Base-by-base conservation (phyloP, 2,888 invertebrate species). In the Mimas tiliae region DNA sequence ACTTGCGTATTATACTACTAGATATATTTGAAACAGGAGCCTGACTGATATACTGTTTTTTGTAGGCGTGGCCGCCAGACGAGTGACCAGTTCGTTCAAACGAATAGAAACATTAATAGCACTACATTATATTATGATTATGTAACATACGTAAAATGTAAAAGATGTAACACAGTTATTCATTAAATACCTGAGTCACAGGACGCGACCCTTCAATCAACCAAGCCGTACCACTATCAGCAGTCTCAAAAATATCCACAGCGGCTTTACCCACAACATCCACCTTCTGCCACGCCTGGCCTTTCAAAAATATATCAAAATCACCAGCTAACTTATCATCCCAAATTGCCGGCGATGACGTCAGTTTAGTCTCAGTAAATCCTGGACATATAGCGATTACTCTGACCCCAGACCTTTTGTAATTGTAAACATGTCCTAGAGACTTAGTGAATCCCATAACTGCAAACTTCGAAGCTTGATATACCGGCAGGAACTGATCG, bases 391-490 rank as follows among this genome's bases (percentile, higher is more conserved):
- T 80, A 0, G 89, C 90, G 16, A 94, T 80, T 1, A 94, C 89
- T 67, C 94, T 87, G 0, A 95, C 93, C 1, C 94, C 93, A 21
- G 89, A 90, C 69, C 88, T 84, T 2, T 89, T 85, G 67, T 76
- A 92, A 64, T 94, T 93, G 62, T 84, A 86, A 67, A 74, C 75
- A 76, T 90, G 79, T 69, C 94, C 84, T 79, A 94, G 73, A 4
- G 94, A 94, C 65, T 88, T 88, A 16, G 91, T 91, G 68, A 95
- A 85, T 2, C 94, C 94, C 65, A 91, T 81, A 7, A 95, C 93
- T 9, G 94, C 94, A 68, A 91, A 93, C 78, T 95, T 95, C 0
- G 95, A 94, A 0, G 94, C 94, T n/a, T 94, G 93, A 77, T 95
- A 95, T 11, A 94, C 84, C 0, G 95, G 95, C 33, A 91, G 75